A percentile compares a stretch with the other conserved stretches of the same genome.
phyloP scores from a whole-genome alignment of 2,113 vertebrate genomes.

The Cygnus buccinator region DNA sequence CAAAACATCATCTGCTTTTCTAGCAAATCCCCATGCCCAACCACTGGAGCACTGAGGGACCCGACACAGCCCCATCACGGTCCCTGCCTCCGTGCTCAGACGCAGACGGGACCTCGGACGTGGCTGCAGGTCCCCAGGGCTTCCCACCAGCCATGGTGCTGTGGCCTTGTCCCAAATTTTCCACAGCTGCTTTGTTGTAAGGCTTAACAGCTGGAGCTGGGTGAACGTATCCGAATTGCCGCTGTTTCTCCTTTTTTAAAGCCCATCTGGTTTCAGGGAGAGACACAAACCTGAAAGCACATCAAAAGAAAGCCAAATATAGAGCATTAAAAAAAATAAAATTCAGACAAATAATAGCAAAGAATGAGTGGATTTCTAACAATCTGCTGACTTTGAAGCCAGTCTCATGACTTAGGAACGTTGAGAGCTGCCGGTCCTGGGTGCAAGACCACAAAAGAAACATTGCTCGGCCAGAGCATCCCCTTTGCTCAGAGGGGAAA shows the following conservation, averaged over 20 bases:
- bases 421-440: constrained; percentile 29
- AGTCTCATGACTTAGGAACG: constrained; percentile 13
- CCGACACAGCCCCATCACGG: rapidly evolving
- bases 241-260: background rate
- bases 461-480: no score
- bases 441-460: no score
- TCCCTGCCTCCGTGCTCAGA: background rate
- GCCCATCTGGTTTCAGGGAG: constrained; percentile 3
- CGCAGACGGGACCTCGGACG: rapidly evolving
- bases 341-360: constrained; percentile 23
- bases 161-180: background rate
- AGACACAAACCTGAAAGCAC: background rate
- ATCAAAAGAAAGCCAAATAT: constrained; percentile 49
- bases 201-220: background rate
- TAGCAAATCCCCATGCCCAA: background rate
- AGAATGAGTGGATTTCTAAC: background rate
- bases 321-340: background rate
- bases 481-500: no score
- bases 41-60: background rate
- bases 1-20: background rate
- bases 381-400: background rate
- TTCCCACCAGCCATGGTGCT: background rate
- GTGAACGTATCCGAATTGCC: background rate
- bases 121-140: background rate
- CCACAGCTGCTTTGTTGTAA: background rate